Percentiles rank a stretch among this genome's conserved stretches.
Conservation (phyloP, 2,888 invertebrate genomes). For the Alloscopus bannaensis region DNA sequence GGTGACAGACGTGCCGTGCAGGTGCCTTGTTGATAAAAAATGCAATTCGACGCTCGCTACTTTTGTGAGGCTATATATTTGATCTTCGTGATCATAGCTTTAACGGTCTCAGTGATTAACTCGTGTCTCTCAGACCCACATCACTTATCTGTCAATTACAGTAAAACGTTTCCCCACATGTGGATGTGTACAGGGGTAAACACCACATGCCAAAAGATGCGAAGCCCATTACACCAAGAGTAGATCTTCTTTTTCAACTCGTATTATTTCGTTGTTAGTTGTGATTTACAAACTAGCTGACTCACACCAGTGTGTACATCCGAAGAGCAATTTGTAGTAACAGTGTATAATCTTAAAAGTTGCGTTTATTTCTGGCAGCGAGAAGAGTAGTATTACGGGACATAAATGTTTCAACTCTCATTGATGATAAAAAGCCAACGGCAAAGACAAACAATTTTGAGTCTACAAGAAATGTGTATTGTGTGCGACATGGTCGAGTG, state of each 20-base stretch:
- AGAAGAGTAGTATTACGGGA: slow-evolving; percentile 1
- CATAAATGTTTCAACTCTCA: slow-evolving; percentile 2
- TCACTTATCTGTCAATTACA: not conserved
- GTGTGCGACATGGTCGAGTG: slow-evolving; percentile 12
- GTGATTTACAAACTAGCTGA: no score
- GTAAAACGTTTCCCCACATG: not conserved
- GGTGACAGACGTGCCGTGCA: no score
- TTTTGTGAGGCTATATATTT: slow-evolving; percentile 4
- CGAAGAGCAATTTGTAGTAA: not conserved
- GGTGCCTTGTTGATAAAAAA: not conserved
- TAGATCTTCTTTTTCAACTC: no score
- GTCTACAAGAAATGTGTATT: not conserved
- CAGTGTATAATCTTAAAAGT: slow-evolving; percentile 24
- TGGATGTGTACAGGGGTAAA: not conserved
- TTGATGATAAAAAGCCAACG: not conserved
- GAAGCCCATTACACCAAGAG: no score
- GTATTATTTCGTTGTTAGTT: no score
- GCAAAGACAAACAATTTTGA: not conserved
- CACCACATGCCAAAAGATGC: slow-evolving; percentile 1
- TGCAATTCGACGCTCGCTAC: not conserved
- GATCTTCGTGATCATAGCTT: slow-evolving; percentile 31
- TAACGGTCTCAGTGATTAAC: slow-evolving; percentile 31
- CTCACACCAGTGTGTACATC: slow-evolving; percentile 9
- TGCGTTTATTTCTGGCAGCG: not conserved
- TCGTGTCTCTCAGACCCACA: not conserved